Evolutionary conservation across 30 jellyfish, hydroid and myxozoan species (phyloP).

Genomic region (Aurelia aurita complex sp. Pacific): DNA sequence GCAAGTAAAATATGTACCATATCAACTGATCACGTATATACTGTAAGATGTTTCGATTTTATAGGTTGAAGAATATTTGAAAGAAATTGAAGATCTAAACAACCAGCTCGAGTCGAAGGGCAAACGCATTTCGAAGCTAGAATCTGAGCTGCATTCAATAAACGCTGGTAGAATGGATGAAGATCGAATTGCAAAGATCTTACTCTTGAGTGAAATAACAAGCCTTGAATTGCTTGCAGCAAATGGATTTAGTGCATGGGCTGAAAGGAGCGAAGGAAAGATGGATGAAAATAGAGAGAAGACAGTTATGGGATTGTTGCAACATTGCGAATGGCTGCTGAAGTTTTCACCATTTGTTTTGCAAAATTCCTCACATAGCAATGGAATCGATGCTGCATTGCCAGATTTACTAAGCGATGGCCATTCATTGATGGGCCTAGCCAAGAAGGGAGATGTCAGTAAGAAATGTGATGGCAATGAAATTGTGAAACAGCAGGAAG

Average conservation of each 20-base stretch:
- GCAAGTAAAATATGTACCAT: too few species aligned
- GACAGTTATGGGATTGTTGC: slow-evolving; percentile 7
- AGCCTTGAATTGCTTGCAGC: slow-evolving; percentile 67
- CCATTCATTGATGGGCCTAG: too few species aligned
- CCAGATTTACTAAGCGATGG: too few species aligned
- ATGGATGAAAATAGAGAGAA: neutral
- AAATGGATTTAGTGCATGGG: slow-evolving; percentile 7
- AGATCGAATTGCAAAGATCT: slow-evolving; percentile 28
- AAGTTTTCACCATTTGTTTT: neutral
- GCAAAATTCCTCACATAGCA: neutral
- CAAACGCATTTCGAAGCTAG: slow-evolving; percentile 18
- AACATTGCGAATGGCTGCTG: slow-evolving; percentile 42
- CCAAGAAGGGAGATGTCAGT: too few species aligned
- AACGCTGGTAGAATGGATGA: slow-evolving; percentile 15
- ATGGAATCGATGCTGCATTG: too few species aligned
- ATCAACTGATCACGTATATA: too few species aligned
- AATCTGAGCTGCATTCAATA: slow-evolving; percentile 12
- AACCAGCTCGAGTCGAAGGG: slow-evolving; percentile 39
- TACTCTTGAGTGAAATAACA: slow-evolving; percentile 48
- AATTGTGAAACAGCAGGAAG: too few species aligned
- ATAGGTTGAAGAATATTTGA: too few species aligned
- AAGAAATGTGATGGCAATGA: too few species aligned
- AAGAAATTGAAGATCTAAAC: slow-evolving; percentile 14
- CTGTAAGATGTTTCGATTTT: too few species aligned
- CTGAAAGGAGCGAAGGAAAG: neutral